A percentile compares a stretch with the other conserved stretches of the same genome.
Evolutionary conservation across 2,113 vertebrate species (phyloP).

Genomic region (Pomatorhinus ruficollis): DNA sequence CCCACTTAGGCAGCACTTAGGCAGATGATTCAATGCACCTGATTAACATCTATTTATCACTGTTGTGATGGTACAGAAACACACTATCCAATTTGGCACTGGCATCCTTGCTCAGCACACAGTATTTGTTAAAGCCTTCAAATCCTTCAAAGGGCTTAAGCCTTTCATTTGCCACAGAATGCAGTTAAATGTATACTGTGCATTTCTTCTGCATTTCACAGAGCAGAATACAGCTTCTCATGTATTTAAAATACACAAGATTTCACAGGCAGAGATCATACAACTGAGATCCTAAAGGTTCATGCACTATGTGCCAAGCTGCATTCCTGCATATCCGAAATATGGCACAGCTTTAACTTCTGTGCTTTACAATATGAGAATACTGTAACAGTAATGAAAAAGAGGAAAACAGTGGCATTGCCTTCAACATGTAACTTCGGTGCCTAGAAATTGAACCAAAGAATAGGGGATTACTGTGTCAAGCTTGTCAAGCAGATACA

Average conservation of each 20-base stretch:
- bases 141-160: neutral
- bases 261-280: neutral
- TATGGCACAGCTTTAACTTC: neutral
- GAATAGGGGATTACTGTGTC: neutral
- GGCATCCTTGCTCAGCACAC: neutral
- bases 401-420: neutral
- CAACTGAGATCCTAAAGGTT: neutral
- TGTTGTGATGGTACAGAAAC: neutral
- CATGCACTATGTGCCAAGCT: neutral
- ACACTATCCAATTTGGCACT: neutral
- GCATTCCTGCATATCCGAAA: neutral
- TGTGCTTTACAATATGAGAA: neutral
- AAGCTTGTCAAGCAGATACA: neutral
- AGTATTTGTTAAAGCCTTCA: neutral
- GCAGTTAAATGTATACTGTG: neutral
- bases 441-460: neutral
- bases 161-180: neutral
- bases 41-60: neutral
- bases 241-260: neutral
- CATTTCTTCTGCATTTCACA: neutral
- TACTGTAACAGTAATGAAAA: neutral
- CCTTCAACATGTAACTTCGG: neutral
- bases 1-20: neutral
- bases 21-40: neutral
- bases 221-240: neutral